Evolutionary conservation across 2,113 vertebrate species (phyloP), one percentile per base, ranked within the genome.

Genomic region (Picathartes gymnocephalus): DNA sequence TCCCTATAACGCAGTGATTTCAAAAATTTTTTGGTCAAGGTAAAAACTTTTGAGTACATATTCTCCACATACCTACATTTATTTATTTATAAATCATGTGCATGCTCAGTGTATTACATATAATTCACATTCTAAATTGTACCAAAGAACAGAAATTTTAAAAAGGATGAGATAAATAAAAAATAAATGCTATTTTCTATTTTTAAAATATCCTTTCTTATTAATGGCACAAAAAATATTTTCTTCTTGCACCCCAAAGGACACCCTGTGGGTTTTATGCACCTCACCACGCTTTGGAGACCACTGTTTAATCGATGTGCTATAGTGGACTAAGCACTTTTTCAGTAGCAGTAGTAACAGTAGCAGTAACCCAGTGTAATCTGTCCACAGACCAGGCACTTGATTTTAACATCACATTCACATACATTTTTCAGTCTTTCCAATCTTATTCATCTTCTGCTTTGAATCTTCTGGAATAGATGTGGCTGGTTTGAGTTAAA

Each of bases 201-300:
- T 70, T 82, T 35, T 1, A 2, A 64, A 90, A n/a, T 22, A 11
- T 47, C 69, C 7, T 77, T 70, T 51, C 4, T 48, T 53, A 62
- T 10, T 69, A 56, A 53, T 74, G 5, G 1, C 13, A 71, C 4
- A 45, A 81, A 80, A 87, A 31, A 8, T 42, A 8, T 40, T 45
- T 65, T 65, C 8, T 48, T 66, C 6, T 15, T 56, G 23, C 3
- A 56, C 6, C 1, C 21, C 21, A 79, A 7, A 17, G 7, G 7
- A 39, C 5, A 58, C 2, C 1, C 3, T 5, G 9, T 45, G 14
- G 6, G 2, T 4, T 24, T 15, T 58, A 35, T 4, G 1, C 13
- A 65, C 3, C 2, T 18, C 31, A 28, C 1, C 5, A 11, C 6
- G 11, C 9, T 82, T 76, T 56, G 37, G 11, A 80, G 44, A 54